Conservation (phyloP, 2,113 vertebrate species). For the Plecturocebus donacophilus region DNA sequence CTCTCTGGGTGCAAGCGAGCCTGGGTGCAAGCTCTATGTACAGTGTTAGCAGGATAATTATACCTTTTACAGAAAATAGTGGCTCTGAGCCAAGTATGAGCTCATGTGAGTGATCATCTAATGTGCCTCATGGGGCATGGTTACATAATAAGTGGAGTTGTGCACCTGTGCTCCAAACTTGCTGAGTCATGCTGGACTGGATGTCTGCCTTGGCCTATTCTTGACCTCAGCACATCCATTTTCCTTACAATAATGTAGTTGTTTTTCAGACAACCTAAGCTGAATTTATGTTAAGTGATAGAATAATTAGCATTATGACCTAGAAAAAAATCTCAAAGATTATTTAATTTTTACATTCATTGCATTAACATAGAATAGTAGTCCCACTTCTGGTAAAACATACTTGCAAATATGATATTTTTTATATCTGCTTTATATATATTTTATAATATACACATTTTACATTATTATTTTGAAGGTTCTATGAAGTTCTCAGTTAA, state of each 20-base stretch:
- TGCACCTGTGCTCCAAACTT: too few relatives aligned
- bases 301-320: neutral
- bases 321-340: neutral
- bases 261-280: neutral
- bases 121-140: too few relatives aligned
- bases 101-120: too few relatives aligned
- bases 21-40: too few relatives aligned
- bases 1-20: too few relatives aligned
- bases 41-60: too few relatives aligned
- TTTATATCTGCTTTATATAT: neutral
- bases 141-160: too few relatives aligned
- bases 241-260: neutral
- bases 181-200: too few relatives aligned
- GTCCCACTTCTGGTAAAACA: neutral
- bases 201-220: too few relatives aligned
- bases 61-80: too few relatives aligned
- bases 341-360: neutral
- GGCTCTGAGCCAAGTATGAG: too few relatives aligned
- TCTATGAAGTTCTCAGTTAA: neutral
- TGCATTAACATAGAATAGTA: neutral
- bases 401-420: neutral
- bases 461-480: neutral
- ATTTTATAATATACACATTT: neutral
- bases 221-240: too few relatives aligned
- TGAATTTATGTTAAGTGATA: neutral